These are phyloP conservation scores for Rattus rattus DNA, from an alignment of 2,113 vertebrate species.

Conservation along the genomic window DNA sequence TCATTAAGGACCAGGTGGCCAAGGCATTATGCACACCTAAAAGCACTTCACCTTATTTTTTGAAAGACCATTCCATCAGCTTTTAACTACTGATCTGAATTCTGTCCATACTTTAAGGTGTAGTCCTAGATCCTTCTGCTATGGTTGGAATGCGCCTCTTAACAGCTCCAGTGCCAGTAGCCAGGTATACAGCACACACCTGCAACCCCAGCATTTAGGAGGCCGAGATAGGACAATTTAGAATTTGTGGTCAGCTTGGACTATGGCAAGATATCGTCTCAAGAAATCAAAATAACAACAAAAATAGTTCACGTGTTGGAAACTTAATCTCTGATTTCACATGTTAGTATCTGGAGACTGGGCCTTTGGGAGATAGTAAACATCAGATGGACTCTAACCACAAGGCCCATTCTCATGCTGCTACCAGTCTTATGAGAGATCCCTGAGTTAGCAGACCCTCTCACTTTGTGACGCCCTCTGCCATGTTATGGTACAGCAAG, in stretches of 20 bases:
- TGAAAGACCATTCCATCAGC: not conserved
- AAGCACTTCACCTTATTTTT: conserved; percentile 19
- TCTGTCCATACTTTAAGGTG: conserved; percentile 24
- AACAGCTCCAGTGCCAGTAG: not conserved
- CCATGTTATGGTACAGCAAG: not conserved
- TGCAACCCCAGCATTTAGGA: not conserved
- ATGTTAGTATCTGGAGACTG: not conserved
- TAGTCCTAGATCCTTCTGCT: not conserved
- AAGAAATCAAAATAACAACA: not conserved
- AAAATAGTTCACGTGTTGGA: not conserved
- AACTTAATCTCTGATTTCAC: not conserved
- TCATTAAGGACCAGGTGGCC: not conserved
- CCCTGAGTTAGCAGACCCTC: not conserved
- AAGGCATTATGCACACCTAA: not conserved
- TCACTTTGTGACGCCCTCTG: not conserved
- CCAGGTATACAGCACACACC: not conserved
- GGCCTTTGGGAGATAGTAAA: not conserved
- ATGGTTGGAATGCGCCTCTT: not conserved
- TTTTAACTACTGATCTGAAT: conserved; percentile 46
- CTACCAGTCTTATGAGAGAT: not conserved
- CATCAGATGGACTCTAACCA: not conserved
- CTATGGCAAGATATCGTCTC: not conserved
- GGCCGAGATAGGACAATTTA: not conserved
- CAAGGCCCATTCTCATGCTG: not conserved
- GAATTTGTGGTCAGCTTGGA: not conserved